phyloP scores from a whole-genome alignment of 2,888 invertebrate species.

The Boloria euphrosyne region DNA sequence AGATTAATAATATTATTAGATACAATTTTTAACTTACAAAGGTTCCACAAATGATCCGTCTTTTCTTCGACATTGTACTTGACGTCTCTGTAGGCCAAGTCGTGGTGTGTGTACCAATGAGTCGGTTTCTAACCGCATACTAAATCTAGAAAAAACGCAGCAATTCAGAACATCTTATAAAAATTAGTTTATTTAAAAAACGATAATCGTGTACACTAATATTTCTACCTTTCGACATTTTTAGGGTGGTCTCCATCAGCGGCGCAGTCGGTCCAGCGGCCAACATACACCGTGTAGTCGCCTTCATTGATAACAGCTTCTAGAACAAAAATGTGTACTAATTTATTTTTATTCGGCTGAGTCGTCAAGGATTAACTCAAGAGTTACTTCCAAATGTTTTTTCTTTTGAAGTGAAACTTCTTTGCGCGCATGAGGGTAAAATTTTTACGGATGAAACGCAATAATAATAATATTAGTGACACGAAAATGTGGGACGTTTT shows the following conservation, averaged over 20 bases:
- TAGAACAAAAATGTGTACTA: conserved; percentile 48
- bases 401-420: too few species aligned
- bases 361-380: background rate
- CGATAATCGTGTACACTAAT: background rate
- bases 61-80: conserved; percentile 70
- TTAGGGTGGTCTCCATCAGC: conserved; percentile 58
- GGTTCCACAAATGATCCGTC: conserved; percentile 67
- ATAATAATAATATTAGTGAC: too few species aligned
- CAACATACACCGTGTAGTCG: conserved; percentile 65
- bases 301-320: conserved; percentile 45
- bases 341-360: too few species aligned
- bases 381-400: too few species aligned
- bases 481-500: too few species aligned
- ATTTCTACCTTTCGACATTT: conserved; percentile 57
- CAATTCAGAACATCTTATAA: background rate
- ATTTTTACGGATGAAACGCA: too few species aligned
- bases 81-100: conserved; percentile 70
- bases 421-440: too few species aligned
- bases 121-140: conserved; percentile 54
- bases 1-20: background rate
- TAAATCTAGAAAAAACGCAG: conserved; percentile 45
- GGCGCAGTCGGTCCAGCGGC: conserved; percentile 69
- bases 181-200: too few species aligned
- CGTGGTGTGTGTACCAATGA: conserved; percentile 74
- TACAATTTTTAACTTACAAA: conserved; percentile 57